Percentiles rank a stretch among this genome's conserved stretches.
These are phyloP conservation scores for Drosophila bipectinata DNA, from an alignment of 1,140 invertebrate genomes.

Conservation along the genomic window DNA sequence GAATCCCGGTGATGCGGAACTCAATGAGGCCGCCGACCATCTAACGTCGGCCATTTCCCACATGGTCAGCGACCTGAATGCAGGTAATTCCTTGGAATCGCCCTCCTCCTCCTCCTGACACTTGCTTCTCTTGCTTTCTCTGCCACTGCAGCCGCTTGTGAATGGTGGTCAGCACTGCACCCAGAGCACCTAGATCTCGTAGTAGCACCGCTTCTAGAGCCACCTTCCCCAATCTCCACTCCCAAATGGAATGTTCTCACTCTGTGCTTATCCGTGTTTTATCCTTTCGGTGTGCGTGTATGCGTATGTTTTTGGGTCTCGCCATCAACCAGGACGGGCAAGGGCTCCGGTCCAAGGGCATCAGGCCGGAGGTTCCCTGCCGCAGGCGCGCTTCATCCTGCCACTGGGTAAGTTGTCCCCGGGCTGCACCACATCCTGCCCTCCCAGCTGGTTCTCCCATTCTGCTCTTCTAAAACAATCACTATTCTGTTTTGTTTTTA, in stretches of 20 bases:
- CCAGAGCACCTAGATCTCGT: conserved; percentile 46
- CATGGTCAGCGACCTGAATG: conserved; percentile 96
- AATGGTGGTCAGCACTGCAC: conserved; percentile 55
- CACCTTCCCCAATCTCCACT: conserved; percentile 21
- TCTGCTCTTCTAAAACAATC: conserved; percentile 15
- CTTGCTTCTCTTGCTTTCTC: conserved; percentile 29
- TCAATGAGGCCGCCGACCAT: conserved; percentile 93
- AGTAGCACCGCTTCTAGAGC: conserved; percentile 67
- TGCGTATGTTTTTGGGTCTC: conserved; percentile 45
- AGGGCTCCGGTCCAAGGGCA: conserved; percentile 20
- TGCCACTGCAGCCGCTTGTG: conserved; percentile 32
- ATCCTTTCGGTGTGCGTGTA: conserved; percentile 43
- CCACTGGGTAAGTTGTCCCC: conserved; percentile 76
- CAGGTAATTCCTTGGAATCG: conserved; percentile 86
- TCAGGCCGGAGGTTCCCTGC: conserved; percentile 32
- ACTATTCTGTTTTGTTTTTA: conserved; percentile 19
- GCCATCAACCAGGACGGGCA: conserved; percentile 59
- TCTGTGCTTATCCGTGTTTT: conserved; percentile 58
- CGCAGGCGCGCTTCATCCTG: conserved; percentile 77
- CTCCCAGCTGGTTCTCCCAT: conserved; percentile 2
- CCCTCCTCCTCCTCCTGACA: conserved; percentile 4
- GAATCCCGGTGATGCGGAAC: conserved; percentile 61
- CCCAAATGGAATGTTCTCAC: conserved; percentile 53
- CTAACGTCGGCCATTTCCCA: conserved; percentile 98
- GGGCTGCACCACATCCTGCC: conserved; percentile 16